These are phyloP conservation scores for Diabrotica balteata DNA, from an alignment of 2,888 invertebrate genomes.

Conservation along the genomic window DNA sequence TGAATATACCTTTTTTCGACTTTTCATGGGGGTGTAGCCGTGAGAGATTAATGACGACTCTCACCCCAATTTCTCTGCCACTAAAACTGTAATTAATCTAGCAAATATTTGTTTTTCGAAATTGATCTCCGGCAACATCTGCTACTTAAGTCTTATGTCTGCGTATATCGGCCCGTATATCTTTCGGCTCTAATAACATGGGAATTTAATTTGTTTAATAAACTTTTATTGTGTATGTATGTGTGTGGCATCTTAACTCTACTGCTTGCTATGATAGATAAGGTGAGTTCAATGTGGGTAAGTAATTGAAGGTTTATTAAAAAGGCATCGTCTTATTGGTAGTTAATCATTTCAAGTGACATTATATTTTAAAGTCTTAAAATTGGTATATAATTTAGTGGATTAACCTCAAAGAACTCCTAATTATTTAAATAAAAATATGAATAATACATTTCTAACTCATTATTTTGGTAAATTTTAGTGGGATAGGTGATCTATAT, in stretches of 20 bases:
- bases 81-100: slow-evolving; percentile 44
- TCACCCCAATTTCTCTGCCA: slow-evolving; percentile 25
- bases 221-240: slow-evolving; percentile 4
- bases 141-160: slow-evolving; percentile 8
- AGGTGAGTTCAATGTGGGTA: slow-evolving; percentile 15
- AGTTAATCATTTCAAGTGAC: no score
- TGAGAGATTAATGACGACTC: slow-evolving; percentile 42
- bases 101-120: slow-evolving; percentile 45
- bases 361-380: no score
- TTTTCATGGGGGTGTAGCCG: slow-evolving; percentile 36
- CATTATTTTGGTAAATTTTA: no score
- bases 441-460: no score
- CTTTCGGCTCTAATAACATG: slow-evolving; percentile 13
- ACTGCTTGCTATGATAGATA: neutral
- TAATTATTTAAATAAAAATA: no score
- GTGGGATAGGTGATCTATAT: no score
- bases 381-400: no score
- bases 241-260: slow-evolving; percentile 11
- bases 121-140: slow-evolving; percentile 24
- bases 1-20: slow-evolving; percentile 35
- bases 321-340: no score
- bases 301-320: slow-evolving; percentile 9
- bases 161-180: slow-evolving; percentile 14
- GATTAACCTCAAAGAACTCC: no score
- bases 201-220: slow-evolving; percentile 16